Evolutionary conservation across 2,797 vertebrate genomes (phyloP), one percentile per base, ranked within the genome.

Genomic region (Ctenosaura bakeri): DNA sequence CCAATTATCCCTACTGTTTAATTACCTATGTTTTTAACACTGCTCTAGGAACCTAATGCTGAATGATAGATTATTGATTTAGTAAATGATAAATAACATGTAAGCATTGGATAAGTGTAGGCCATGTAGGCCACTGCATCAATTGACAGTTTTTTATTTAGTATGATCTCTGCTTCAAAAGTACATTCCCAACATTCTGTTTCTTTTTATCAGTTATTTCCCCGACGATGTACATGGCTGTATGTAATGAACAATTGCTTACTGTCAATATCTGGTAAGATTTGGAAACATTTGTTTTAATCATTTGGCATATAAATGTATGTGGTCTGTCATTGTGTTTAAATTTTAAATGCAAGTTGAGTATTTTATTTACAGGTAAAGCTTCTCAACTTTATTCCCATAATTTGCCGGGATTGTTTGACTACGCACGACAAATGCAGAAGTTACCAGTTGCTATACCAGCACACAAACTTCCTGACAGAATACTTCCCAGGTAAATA

Each of bases 241-340:
- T 99, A 99, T 74, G 99, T 99, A 94, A 99, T 99, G 99, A 99
- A 99, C 97, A 99, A 98, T 87, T 98, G 98, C 96, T 98, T 99
- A 83, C 97, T 99, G 52, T 99, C 99, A 62, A 98, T 99, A 98
- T 99, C 99, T 93, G 99, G 99, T 99, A 97, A 97, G 98, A 96
- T 82, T 80, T 95, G 89, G 91, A 35, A 38, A 80, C 81, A 88
- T 88, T 93, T 0, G 1, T 42, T 26, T 46, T 46, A 50, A 78
- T 64, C 8, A 66, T 90, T 92, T 89, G 35, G 73, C 16, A 59
- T 54, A 38, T 59, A 91, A 73, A 71, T 46, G 2, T 32, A 42
- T 89, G 71, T 76, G 88, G 92, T 84, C 73, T 4, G 71, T 87
- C 87, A 2, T 88, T 94, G 94, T 42, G 93, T 95, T 90, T 16